Base-by-base conservation (phyloP, 2,888 invertebrate genomes). In the Erebia palarica region DNA sequence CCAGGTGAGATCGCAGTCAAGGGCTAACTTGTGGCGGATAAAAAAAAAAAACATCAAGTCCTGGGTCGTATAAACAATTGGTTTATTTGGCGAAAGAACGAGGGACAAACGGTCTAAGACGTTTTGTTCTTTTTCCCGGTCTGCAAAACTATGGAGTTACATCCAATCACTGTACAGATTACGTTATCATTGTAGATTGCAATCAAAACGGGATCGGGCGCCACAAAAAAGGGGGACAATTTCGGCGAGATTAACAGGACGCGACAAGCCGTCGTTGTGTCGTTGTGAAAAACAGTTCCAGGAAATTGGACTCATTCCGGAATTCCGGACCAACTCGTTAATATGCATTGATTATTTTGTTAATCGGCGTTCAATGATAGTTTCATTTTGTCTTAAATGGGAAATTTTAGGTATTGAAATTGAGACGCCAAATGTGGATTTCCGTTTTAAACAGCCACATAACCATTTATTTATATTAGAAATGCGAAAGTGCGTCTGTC, bases 171-270 rank as follows among this genome's bases (percentile, higher is more conserved):
- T 67, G 69, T 63, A 72, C 71, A 74, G 44, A 76, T 74, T 77
- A 78, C 72, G 79, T 79, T 78, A 78, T 77, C 77, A 78, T 70
- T 77, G 75, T 74, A 75, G 75, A 76, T 75, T 75, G 77, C 80
- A 80, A 79, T 81, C 78, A 75, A 77, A 75, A 75, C 75, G 77
- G 77, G 79, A 82, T 81, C 79, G 73, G 57, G 73, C 27, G 79
- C 75, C 77, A 77, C 80, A 81, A 81, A 86, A n/a, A 85, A 82
- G 83, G 81, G 80, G 81, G 65, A 65, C 81, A 81, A 82, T 84
- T 81, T 80, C 83, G 77, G 72, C 76, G 78, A 83, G 84, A 87
- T 87, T 87, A 88, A 85, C 86, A 80, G 73, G 80, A 79, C 77
- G 76, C 80, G 82, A 82, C 81, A 65, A 65, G 53, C 82, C 82